Percentiles rank a stretch among this genome's conserved stretches.
Evolutionary conservation across 2,113 vertebrate genomes (phyloP).

Genomic region (Sprattus sprattus): DNA sequence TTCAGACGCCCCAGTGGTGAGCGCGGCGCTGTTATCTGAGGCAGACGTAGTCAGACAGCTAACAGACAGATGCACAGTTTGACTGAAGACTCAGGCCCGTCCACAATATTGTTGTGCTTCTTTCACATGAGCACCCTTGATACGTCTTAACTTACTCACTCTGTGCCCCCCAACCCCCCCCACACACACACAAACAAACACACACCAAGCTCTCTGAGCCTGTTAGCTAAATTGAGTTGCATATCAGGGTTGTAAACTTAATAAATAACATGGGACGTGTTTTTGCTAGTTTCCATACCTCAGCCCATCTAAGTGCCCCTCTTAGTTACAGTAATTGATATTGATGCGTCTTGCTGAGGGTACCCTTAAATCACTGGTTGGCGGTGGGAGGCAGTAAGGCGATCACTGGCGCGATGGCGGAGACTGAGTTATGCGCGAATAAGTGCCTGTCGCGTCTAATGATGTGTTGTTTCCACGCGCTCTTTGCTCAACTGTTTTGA

Average conservation of each 20-base stretch:
- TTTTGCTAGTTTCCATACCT: conserved; percentile 24
- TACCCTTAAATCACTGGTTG: conserved; percentile 63
- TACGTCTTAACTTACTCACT: not conserved
- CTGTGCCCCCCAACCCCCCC: not conserved
- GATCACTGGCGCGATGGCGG: conserved; percentile 42
- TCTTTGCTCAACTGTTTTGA: conserved; percentile 49
- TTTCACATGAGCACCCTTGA: not conserved
- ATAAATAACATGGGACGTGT: conserved; percentile 23
- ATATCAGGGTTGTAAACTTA: conserved; percentile 41
- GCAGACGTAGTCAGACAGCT: not conserved
- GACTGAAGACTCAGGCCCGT: not conserved
- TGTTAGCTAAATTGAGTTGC: conserved; percentile 9
- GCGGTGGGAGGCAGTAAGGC: conserved; percentile 40
- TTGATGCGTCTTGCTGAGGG: conserved; percentile 62
- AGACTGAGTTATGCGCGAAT: conserved; percentile 63
- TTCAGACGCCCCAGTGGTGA: not conserved
- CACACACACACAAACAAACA: not conserved
- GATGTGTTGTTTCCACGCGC: conserved; percentile 60
- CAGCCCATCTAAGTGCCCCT: conserved; percentile 57
- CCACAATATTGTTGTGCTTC: not conserved
- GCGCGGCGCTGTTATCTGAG: not conserved
- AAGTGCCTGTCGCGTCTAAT: conserved; percentile 62
- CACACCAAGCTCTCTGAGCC: not conserved
- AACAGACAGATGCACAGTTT: not conserved
- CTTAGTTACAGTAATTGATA: conserved; percentile 67